phyloP scores from a whole-genome alignment of 2,888 invertebrate species.

The Monopis laevigella region DNA sequence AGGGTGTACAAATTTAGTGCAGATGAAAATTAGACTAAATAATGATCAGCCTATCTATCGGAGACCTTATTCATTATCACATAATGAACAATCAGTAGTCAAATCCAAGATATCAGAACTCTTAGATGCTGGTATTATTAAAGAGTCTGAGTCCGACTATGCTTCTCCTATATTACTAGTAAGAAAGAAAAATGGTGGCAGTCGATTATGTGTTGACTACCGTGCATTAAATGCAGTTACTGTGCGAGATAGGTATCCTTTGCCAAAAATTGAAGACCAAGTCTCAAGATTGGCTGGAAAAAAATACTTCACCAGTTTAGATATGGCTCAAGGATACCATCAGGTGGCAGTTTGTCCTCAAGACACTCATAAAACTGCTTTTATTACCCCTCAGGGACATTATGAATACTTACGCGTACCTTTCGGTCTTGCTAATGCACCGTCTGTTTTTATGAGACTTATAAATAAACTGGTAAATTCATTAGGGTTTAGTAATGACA shows the following conservation, averaged over 20 bases:
- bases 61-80: no score
- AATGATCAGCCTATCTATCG: slow-evolving; percentile 18
- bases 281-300: slow-evolving; percentile 21
- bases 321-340: slow-evolving; percentile 22
- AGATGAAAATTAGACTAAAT: no score
- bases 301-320: slow-evolving; percentile 20
- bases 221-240: slow-evolving; percentile 16
- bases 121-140: slow-evolving; percentile 16
- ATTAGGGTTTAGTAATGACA: no score
- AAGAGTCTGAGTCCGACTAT: no score
- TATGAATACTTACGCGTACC: slow-evolving; percentile 21
- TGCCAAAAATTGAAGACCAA: slow-evolving; percentile 24
- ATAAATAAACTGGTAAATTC: slow-evolving; percentile 18
- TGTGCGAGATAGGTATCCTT: slow-evolving; percentile 21
- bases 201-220: no score
- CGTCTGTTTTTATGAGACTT: slow-evolving; percentile 20
- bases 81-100: slow-evolving; percentile 18
- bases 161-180: no score
- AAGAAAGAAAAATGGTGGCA: no score
- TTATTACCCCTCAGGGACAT: slow-evolving; percentile 21
- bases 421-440: slow-evolving; percentile 22
- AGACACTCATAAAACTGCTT: slow-evolving; percentile 21
- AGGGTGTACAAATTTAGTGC: no score
- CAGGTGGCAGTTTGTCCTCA: slow-evolving; percentile 17
- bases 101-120: no score